Percentiles rank a stretch among this genome's conserved stretches.
phyloP scores from a whole-genome alignment of 2,797 vertebrate species.

The Oreochromis grahami region DNA sequence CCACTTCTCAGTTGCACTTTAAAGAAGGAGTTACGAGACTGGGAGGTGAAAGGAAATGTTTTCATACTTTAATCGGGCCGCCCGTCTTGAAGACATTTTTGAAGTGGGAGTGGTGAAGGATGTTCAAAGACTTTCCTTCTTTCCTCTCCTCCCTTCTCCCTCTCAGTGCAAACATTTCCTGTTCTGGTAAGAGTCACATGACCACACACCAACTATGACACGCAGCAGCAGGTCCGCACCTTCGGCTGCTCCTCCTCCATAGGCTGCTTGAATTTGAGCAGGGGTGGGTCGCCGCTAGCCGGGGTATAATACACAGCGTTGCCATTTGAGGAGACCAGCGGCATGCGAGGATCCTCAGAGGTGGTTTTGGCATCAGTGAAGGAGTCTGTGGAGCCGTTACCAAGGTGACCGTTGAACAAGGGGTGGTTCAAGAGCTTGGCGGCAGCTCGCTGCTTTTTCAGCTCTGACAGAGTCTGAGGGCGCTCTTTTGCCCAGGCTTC shows the following conservation, averaged over 20 bases:
- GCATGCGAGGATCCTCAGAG: constrained; percentile 86
- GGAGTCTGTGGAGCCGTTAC: constrained; percentile 76
- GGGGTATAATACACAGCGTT: constrained; percentile 89
- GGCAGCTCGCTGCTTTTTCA: constrained; percentile 91
- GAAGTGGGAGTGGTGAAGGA: not conserved
- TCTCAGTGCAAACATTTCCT: constrained; percentile 27
- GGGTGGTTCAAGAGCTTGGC: constrained; percentile 89
- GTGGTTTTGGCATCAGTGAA: constrained; percentile 76
- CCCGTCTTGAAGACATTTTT: not conserved
- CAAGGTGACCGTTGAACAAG: constrained; percentile 87
- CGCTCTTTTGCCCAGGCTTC: constrained; percentile 79
- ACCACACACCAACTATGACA: constrained; percentile 77
- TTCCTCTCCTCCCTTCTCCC: not conserved
- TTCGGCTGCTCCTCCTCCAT: constrained; percentile 89
- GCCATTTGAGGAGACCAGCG: constrained; percentile 90
- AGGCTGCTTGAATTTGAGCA: constrained; percentile 94
- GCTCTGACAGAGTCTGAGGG: constrained; percentile 90
- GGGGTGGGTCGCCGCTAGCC: constrained; percentile 93
- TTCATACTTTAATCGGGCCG: not conserved
- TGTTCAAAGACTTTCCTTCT: not conserved
- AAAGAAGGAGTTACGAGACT: not conserved
- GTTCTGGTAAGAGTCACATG: not conserved
- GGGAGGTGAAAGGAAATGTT: not conserved
- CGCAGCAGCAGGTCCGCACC: constrained; percentile 86
- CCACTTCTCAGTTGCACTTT: not conserved